A percentile compares a stretch with the other conserved stretches of the same genome.
These are phyloP conservation scores for Drosophila yakuba DNA, from an alignment of 1,140 invertebrate genomes.

Conservation along the genomic window DNA sequence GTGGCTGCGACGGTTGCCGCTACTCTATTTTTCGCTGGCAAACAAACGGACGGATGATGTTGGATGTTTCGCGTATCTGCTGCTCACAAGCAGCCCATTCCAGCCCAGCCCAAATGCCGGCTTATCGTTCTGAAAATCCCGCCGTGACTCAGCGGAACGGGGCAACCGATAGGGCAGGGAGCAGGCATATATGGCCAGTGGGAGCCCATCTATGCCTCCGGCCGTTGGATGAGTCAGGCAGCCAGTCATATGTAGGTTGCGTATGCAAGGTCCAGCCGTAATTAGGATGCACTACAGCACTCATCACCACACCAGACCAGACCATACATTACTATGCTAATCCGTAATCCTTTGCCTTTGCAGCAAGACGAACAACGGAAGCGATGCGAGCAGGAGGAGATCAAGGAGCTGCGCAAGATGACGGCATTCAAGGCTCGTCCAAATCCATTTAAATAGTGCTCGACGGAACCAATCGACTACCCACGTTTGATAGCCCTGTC, in stretches of 20 bases:
- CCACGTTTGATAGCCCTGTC: slow-evolving; percentile 22
- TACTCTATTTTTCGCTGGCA: slow-evolving; percentile 43
- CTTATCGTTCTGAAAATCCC: slow-evolving; percentile 17
- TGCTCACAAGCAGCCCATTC: neutral
- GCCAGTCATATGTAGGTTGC: neutral
- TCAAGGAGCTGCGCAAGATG: slow-evolving; percentile 72
- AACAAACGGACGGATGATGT: slow-evolving; percentile 20
- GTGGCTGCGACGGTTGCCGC: neutral
- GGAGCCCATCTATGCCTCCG: neutral
- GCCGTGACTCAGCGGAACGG: slow-evolving; percentile 20
- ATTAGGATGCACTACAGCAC: neutral
- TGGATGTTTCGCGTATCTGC: neutral
- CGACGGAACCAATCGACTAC: slow-evolving; percentile 12
- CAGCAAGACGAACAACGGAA: slow-evolving; percentile 83
- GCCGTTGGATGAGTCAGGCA: slow-evolving; percentile 18
- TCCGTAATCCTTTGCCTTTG: slow-evolving; percentile 26
- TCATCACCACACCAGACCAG: neutral
- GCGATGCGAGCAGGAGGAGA: slow-evolving; percentile 64
- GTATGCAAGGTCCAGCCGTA: neutral
- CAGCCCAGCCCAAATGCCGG: neutral
- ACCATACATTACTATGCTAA: neutral
- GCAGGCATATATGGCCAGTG: neutral
- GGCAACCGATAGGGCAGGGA: slow-evolving; percentile 13
- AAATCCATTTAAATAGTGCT: slow-evolving; percentile 78
- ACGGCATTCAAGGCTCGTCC: slow-evolving; percentile 82